phyloP scores from a whole-genome alignment of 2,113 vertebrate genomes.

The Trinectes maculatus region DNA sequence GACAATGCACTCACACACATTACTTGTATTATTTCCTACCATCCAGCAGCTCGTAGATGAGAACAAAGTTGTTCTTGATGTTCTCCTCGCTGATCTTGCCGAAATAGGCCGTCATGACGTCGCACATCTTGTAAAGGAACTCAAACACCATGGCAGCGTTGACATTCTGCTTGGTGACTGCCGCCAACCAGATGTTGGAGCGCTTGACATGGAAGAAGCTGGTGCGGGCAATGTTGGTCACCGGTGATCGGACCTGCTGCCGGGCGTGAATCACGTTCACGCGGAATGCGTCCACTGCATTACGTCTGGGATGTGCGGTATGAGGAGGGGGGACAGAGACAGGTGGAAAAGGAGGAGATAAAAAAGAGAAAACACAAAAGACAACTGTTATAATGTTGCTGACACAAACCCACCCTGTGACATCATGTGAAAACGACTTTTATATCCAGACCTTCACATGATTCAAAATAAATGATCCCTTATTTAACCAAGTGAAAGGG shows the following conservation, averaged over 20 bases:
- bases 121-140: constrained; percentile 99
- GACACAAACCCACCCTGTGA: constrained; percentile 16
- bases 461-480: neutral
- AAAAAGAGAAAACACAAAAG: too few relatives aligned
- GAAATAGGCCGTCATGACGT: constrained; percentile 98
- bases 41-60: constrained; percentile 98
- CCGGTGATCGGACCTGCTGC: constrained; percentile 98
- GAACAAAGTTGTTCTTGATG: constrained; percentile 99
- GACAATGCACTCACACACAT: neutral
- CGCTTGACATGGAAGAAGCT: constrained; percentile 99
- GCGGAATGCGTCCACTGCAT: constrained; percentile 97
- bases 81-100: constrained; percentile 99
- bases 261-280: constrained; percentile 99
- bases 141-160: constrained; percentile 99
- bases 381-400: neutral
- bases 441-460: neutral
- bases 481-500: neutral
- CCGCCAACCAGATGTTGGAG: constrained; percentile 99
- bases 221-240: constrained; percentile 98
- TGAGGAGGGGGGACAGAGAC: neutral
- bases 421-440: constrained; percentile 14
- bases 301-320: constrained; percentile 83
- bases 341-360: neutral
- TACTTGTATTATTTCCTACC: constrained; percentile 74
- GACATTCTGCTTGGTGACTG: constrained; percentile 99